Percentiles rank a stretch among this genome's conserved stretches.
Conservation (phyloP, 37 sponge, comb jelly and placozoan genomes). For the Geodia barretti region DNA sequence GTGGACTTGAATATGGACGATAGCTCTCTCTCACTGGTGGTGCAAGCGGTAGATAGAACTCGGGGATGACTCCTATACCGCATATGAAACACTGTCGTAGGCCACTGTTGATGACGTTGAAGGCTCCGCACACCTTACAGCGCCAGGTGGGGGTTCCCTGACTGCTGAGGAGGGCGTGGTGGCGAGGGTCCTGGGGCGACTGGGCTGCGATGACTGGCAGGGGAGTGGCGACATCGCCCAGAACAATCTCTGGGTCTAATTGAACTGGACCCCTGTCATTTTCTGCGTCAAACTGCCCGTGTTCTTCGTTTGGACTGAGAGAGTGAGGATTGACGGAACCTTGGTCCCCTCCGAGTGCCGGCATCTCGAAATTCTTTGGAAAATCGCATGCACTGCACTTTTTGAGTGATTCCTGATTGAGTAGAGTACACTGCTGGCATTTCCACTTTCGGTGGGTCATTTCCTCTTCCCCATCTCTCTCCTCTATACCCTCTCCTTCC, state of each 20-base stretch:
- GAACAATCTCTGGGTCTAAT: background rate
- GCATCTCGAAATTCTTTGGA: background rate
- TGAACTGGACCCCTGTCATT: background rate
- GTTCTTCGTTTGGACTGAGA: background rate
- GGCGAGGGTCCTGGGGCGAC: background rate
- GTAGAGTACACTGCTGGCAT: slow-evolving; percentile 11
- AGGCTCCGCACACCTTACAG: slow-evolving; percentile 32
- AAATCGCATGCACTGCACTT: background rate
- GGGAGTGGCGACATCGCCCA: background rate
- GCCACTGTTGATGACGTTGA: background rate
- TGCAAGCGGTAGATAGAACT: background rate
- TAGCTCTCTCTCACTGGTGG: too few species aligned
- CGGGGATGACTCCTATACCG: slow-evolving; percentile 18
- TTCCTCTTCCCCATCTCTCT: background rate
- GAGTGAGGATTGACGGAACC: background rate
- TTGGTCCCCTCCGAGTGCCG: background rate
- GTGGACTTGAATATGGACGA: too few species aligned
- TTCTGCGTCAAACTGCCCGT: too few species aligned
- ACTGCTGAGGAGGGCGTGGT: background rate
- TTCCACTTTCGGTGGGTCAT: background rate
- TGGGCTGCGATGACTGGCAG: background rate
- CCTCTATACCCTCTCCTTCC: background rate
- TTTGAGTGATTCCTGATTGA: background rate
- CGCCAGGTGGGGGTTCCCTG: slow-evolving; percentile 5
- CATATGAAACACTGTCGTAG: slow-evolving; percentile 25